A percentile compares a stretch with the other conserved stretches of the same genome.
These are phyloP conservation scores for Phrynocephalus vlangalii DNA, from an alignment of 2,797 vertebrate species.

Conservation along the genomic window DNA sequence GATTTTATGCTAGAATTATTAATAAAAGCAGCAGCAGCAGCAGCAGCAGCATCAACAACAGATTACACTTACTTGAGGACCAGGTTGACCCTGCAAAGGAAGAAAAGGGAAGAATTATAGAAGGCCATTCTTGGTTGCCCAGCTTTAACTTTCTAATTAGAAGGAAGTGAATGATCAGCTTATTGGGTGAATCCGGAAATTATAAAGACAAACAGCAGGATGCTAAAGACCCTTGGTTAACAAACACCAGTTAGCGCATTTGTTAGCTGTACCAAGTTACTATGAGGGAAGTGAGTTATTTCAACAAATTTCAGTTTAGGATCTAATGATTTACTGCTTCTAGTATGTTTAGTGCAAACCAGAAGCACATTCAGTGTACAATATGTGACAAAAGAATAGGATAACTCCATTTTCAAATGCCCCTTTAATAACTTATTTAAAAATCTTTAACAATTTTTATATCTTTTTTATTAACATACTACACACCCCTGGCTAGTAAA, in stretches of 20 bases:
- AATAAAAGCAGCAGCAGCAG: background rate
- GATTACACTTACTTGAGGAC: constrained; percentile 80
- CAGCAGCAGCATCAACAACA: background rate
- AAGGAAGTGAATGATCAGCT: background rate
- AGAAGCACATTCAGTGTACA: constrained; percentile 6
- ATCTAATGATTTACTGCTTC: constrained; percentile 9
- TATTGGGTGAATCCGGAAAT: background rate
- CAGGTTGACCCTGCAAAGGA: constrained; percentile 81
- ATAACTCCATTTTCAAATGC: constrained; percentile 8
- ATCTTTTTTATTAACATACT: background rate
- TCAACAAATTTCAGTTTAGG: background rate
- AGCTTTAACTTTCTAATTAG: constrained; percentile 17
- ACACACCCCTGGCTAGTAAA: background rate
- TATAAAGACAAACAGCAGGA: constrained; percentile 1
- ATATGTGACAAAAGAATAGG: background rate
- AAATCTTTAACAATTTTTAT: background rate
- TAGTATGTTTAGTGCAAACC: background rate
- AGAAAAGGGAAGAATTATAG: constrained; percentile 62
- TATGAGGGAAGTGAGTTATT: constrained; percentile 25
- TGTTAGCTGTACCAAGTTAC: constrained; percentile 19
- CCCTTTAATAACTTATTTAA: background rate
- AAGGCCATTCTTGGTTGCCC: constrained; percentile 20
- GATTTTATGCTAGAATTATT: background rate
- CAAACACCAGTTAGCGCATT: constrained; percentile 12
- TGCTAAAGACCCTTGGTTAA: background rate